Base-by-base conservation (phyloP, 2,113 vertebrate genomes). In the Chrysochloris asiatica region DNA sequence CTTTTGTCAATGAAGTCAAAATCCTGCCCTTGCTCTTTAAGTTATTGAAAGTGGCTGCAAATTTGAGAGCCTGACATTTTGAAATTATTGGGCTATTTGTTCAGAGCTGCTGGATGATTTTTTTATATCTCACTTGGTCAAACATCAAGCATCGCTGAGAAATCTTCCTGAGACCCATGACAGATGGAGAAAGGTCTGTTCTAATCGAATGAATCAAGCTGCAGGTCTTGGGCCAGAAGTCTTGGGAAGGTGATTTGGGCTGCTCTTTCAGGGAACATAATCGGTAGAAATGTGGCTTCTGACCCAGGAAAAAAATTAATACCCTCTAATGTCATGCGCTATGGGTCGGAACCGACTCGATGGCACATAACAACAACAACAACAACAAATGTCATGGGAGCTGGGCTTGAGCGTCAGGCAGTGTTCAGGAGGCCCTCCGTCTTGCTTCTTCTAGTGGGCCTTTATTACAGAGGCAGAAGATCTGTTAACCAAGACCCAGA, bases 221-320 rank as follows among this genome's bases (percentile, higher is more conserved):
- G 36, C 45, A 83, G 30, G 16, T 93, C n/a, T n/a, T n/a, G n/a
- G n/a, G n/a, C n/a, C n/a, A n/a, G n/a, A n/a, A n/a, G n/a, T n/a
- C n/a, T n/a, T 63, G 87, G 94, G 77, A 90, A 90, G 82, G 88
- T 59, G 90, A 92, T 92, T 93, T 67, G 45, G 54, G 54, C 50
- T 50, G 16, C 56, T 91, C 36, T 71, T 73, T 11, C 63, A 81
- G 17, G 83, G 88, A 96, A 92, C 72, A 73, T 80, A 47, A 69
- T 88, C 38, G 56, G 12, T 30, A 92, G 54, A 21, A 56, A 89
- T 59, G 59, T 88, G 93, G 96, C 78, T 96, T 50, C 83, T 33
- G 90, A 94, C 69, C 24, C 36, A 92, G 59, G 76, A 90, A 95
- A 80, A 1, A 77, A 93, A 79, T 47, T 96, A 95, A 78, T 54